Base-by-base conservation (phyloP, 37 sponge, comb jelly and placozoan species). In the Ephydatia muelleri region DNA sequence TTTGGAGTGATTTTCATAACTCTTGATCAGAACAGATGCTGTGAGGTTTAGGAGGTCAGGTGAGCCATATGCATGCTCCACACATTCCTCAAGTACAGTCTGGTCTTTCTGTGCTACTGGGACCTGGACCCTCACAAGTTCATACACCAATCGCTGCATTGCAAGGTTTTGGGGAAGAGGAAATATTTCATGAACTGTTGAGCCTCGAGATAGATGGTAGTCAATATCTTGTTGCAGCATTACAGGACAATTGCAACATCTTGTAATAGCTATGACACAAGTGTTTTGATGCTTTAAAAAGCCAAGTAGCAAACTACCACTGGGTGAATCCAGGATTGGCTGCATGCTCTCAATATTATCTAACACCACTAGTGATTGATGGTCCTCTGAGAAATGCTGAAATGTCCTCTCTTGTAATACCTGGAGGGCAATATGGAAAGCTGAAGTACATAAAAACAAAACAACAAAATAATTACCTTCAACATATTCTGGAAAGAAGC, bases 81-180 rank as follows among this genome's bases (percentile, higher is more conserved):
- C 80, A 14, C 80, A 47, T 32, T 87, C 74, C 36, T 87, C 82
- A 72, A 87, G 66, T 19, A 79, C 13, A 8, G 12, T 11, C 37
- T 81, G 87, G 40, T 87, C 81, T 27, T 48, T 36, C 43, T 74
- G 80, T 48, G 67, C 64, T 21, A 81, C 68, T 27, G 73, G 32
- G 38, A 87, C 38, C 32, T 87, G 47, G 47, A 31, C 23, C 36
- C 49, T 31, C 67, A 57, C 80, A 38, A 69, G 36, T 35, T 72
- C 47, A 37, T 88, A 70, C 21, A 88, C 88, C 13, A 88, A 32
- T 49, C 83, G 70, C 57, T 88, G 88, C 25, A 83, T 82, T n/a
- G 83, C 48, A 57, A 78, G 72, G 31, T 82, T 82, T 38, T n/a
- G 67, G 36, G 88, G 57, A 0, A 88, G 88, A 23, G 88, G 71